These are phyloP conservation scores for Chitala chitala DNA, from an alignment of 2,113 vertebrate genomes.

Conservation along the genomic window DNA sequence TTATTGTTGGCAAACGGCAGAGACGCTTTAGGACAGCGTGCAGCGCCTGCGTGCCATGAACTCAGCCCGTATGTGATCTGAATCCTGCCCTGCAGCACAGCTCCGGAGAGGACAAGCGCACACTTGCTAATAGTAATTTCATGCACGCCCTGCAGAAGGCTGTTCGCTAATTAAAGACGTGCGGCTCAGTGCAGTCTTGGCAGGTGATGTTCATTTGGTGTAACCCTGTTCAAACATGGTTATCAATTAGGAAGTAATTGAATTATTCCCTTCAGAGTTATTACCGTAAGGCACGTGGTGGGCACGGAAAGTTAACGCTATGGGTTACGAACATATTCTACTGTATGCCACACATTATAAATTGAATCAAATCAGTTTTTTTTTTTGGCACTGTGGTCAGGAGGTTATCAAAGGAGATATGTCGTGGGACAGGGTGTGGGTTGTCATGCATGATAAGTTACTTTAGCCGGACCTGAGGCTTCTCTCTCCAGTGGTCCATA, in stretches of 20 bases:
- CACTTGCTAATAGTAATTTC: slow-evolving; percentile 15
- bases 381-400: background rate
- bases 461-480: background rate
- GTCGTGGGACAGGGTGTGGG: background rate
- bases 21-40: too few relatives aligned
- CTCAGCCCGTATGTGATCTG: slow-evolving; percentile 50
- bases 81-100: background rate
- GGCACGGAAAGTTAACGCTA: too few relatives aligned
- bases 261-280: background rate
- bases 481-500: slow-evolving; percentile 33
- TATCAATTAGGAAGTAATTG: slow-evolving; percentile 16
- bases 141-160: slow-evolving; percentile 33
- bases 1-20: too few relatives aligned
- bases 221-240: slow-evolving; percentile 11
- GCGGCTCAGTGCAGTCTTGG: slow-evolving; percentile 52
- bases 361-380: background rate
- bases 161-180: background rate
- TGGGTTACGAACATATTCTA: background rate
- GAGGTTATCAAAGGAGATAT: background rate
- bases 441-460: background rate
- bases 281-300: background rate
- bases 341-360: background rate
- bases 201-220: slow-evolving; percentile 14
- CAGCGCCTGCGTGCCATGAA: too few relatives aligned
- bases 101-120: background rate